Evolutionary conservation across 2,888 invertebrate genomes (phyloP).

Genomic region (Plagodis pulveraria): DNA sequence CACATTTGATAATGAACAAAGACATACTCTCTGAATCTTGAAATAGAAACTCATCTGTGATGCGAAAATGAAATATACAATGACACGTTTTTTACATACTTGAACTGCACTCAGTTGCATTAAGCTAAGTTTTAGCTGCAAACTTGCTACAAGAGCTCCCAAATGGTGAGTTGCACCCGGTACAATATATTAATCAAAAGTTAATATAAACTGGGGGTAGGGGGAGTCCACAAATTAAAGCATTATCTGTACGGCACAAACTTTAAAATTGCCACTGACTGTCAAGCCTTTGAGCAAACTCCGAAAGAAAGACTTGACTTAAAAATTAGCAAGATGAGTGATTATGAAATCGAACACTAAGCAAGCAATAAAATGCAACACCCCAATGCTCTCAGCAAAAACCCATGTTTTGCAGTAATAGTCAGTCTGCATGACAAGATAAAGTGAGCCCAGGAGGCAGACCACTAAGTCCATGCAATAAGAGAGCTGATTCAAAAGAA

Average conservation of each 20-base stretch:
- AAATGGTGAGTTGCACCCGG: constrained; percentile 10
- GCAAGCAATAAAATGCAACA: constrained; percentile 28
- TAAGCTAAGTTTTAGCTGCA: constrained; percentile 8
- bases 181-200: constrained; percentile 22
- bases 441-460: constrained; percentile 29
- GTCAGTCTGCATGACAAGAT: constrained; percentile 23
- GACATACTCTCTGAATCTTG: constrained; percentile 19
- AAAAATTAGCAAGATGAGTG: constrained; percentile 32
- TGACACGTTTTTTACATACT: constrained; percentile 14
- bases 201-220: constrained; percentile 18
- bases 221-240: constrained; percentile 24
- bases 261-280: constrained; percentile 28
- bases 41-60: constrained; percentile 25
- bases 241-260: constrained; percentile 34
- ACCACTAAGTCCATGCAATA: constrained; percentile 20
- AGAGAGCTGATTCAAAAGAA: no score
- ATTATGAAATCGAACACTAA: constrained; percentile 11
- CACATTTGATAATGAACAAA: neutral
- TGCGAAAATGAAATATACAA: constrained; percentile 37
- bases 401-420: constrained; percentile 2
- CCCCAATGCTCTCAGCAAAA: constrained; percentile 32
- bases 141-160: constrained; percentile 11
- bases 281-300: constrained; percentile 23
- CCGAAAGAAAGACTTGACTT: constrained; percentile 24
- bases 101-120: constrained; percentile 35